Conservation (phyloP, 2,888 invertebrate species). For the Brachyptera risi region DNA sequence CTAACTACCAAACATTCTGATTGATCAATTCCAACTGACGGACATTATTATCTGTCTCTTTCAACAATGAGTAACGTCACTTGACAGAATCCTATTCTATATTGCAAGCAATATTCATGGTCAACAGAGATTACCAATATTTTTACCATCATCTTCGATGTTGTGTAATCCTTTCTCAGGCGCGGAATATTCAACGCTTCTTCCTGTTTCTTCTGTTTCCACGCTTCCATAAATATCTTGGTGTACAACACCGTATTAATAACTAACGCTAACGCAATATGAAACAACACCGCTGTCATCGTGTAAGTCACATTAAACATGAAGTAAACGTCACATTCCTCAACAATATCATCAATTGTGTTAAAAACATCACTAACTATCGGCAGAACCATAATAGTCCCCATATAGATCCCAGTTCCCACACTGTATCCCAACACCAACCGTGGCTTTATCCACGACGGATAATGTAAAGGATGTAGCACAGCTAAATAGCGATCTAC, state of each 20-base stretch:
- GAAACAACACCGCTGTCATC: conserved; percentile 32
- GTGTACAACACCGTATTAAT: conserved; percentile 35
- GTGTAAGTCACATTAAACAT: conserved; percentile 32
- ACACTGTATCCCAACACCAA: conserved; percentile 28
- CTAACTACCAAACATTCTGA: no score
- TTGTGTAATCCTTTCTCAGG: conserved; percentile 33
- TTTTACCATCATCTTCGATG: conserved; percentile 35
- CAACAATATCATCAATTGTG: conserved; percentile 25
- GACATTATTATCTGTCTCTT: no score
- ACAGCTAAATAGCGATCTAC: conserved; percentile 36
- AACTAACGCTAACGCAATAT: conserved; percentile 33
- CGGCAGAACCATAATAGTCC: conserved; percentile 33
- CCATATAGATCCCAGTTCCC: conserved; percentile 34
- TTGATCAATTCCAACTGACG: no score
- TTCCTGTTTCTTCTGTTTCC: conserved; percentile 31
- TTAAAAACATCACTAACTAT: conserved; percentile 30
- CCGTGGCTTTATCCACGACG: conserved; percentile 29
- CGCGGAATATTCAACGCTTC: conserved; percentile 29
- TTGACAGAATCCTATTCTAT: no score
- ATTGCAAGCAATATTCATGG: no score
- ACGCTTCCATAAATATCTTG: conserved; percentile 37
- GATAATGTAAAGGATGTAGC: conserved; percentile 33
- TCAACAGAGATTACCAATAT: no score
- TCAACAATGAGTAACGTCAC: no score
- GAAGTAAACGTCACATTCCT: conserved; percentile 37